Percentiles rank a stretch among this genome's conserved stretches.
Evolutionary conservation across 1,140 invertebrate genomes (phyloP).

Genomic region (Sipha flava): DNA sequence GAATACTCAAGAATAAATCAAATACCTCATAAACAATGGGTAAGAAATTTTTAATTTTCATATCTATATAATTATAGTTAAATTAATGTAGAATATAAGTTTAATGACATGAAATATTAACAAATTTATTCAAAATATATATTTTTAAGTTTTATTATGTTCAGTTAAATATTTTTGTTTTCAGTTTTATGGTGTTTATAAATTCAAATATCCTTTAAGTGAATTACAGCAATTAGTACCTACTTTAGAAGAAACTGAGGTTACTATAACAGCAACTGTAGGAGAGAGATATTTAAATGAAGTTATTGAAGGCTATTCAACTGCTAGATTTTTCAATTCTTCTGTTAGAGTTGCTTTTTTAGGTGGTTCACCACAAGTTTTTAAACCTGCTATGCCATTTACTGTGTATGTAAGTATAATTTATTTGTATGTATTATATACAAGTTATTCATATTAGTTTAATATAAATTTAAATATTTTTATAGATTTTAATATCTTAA

Average conservation of each 20-base stretch:
- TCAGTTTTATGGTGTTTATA: conserved; percentile 77
- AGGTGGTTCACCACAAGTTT: conserved; percentile 81
- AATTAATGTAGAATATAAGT: too few species aligned
- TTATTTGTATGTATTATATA: background rate
- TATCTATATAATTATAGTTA: background rate
- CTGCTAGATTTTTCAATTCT: conserved; percentile 77
- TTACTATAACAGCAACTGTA: conserved; percentile 78
- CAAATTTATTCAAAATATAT: too few species aligned
- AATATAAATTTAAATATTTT: background rate
- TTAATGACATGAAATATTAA: too few species aligned
- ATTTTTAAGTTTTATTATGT: background rate
- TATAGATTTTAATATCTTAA: background rate
- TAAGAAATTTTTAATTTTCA: conserved; percentile 44
- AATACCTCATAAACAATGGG: conserved; percentile 60
- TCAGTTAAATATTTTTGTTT: conserved; percentile 37
- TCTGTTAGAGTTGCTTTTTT: conserved; percentile 72
- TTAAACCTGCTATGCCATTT: conserved; percentile 87
- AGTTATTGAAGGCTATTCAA: conserved; percentile 75
- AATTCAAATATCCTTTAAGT: conserved; percentile 72
- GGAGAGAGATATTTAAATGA: conserved; percentile 84
- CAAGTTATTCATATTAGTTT: background rate
- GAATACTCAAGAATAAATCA: conserved; percentile 30
- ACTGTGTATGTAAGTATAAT: conserved; percentile 58
- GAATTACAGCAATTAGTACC: conserved; percentile 62
- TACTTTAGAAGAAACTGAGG: conserved; percentile 66